Conservation (phyloP, 92 coral and sea anemone species). For the Siderastrea siderea region DNA sequence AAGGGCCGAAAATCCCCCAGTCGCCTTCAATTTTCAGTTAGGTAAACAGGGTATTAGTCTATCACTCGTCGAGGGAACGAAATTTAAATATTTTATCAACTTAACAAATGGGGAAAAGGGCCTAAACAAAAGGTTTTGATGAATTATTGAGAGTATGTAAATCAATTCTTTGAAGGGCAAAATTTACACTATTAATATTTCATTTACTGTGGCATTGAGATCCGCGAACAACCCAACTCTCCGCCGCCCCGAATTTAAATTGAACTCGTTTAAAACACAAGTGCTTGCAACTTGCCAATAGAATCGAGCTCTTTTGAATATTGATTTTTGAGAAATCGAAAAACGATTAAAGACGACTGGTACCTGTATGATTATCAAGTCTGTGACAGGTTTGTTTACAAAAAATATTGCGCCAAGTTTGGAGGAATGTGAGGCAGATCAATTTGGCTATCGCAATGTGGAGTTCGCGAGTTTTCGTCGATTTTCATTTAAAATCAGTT, state of each 20-base stretch:
- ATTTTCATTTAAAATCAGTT: conserved; percentile 21
- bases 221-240: conserved; percentile 20
- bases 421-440: conserved; percentile 29
- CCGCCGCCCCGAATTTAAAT: conserved; percentile 40
- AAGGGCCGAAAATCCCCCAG: conserved; percentile 46
- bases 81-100: conserved; percentile 97
- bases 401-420: conserved; percentile 7
- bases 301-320: background rate
- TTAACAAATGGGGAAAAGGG: conserved; percentile 90
- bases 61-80: conserved; percentile 84
- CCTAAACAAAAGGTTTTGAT: conserved; percentile 77
- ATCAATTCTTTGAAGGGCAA: conserved; percentile 91
- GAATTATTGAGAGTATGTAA: conserved; percentile 92
- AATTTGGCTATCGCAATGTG: background rate
- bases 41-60: conserved; percentile 80
- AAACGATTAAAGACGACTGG: conserved; percentile 25
- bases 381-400: conserved; percentile 36
- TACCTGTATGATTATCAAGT: conserved; percentile 21
- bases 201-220: conserved; percentile 81
- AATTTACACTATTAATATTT: conserved; percentile 93
- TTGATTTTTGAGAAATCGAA: conserved; percentile 10
- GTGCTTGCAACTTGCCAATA: conserved; percentile 9
- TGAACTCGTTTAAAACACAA: conserved; percentile 1
- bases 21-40: conserved; percentile 70
- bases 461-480: conserved; percentile 14